Evolutionary conservation across 2,888 invertebrate genomes (phyloP), one percentile per base, ranked within the genome.

Genomic region (Acleris cristana): DNA sequence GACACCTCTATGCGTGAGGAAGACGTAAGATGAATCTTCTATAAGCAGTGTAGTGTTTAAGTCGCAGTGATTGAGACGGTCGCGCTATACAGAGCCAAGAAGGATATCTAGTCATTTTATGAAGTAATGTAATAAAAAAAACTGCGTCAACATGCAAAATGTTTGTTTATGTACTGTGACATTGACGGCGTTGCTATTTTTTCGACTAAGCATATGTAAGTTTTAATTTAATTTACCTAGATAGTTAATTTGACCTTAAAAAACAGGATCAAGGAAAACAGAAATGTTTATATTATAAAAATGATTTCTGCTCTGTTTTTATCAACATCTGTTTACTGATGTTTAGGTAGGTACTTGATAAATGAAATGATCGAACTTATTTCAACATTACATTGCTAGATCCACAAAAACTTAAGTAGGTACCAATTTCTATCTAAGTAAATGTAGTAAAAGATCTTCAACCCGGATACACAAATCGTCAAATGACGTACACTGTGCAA

Each of bases 81-180:
- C 19, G 60, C 14, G 30, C 16, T 40, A 40, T 4, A 40, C 18
- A 54, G n/a, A 18, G 12, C 14, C 53, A 40, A 54, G 48, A 58
- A 52, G 58, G 18, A 52, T 49, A 53, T 58, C 57, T 67, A 67
- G 67, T 67, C 58, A 45, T 30, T 26, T 58, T n/a, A 58, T 19
- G 40, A 40, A 40, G 40, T 14, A 14, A 3, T 12, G 10, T 10
- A 30, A 30, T 34, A 34, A 10, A 10, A 14, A 14, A 12, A 40
- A 14, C 26, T 19, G 18, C 18, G 34, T 19, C 12, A 67, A 49
- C 23, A 63, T 67, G 63, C 4, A 40, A 51, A 57, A 40, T 40
- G 14, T 23, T 26, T 52, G 26, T 26, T 40, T 63, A 53, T 57
- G n/a, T 8, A 49, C 12, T 49, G 56, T 62, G 26, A 53, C 63